Base-by-base conservation (phyloP, 2,113 vertebrate genomes). In the Nerophis ophidion region DNA sequence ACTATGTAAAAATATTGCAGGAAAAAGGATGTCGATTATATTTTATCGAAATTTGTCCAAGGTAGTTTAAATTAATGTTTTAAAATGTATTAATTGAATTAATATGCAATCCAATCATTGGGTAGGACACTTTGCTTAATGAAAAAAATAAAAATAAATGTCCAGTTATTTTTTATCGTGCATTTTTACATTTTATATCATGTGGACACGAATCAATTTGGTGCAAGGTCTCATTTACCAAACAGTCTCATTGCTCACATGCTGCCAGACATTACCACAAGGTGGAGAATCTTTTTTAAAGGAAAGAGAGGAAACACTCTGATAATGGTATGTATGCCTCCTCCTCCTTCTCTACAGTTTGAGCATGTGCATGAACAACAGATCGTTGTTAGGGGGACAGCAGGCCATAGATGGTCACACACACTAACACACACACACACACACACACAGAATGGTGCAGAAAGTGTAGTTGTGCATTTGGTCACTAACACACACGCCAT, bases 401-500 rank as follows among this genome's bases (percentile, higher is more conserved):
- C 68, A 62, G 74, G 68, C 74, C 74, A 84, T 81, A 81, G 72
- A 71, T 68, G 60, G 72, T 77, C 64, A 71, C 74, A 71, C 64
- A 76, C 51, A 17, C 55, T 14, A 38, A 44, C 7, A 47, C 38
- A 40, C 38, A 72, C 74, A 71, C 64, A 76, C 52, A 19, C 56
- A 33, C 56, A 45, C 15, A 72, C 65, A 80, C 61, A 80, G 71
- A 63, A 81, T 80, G 77, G 65, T 82, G 68, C 13, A 47, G 46
- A 65, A 17, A 66, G 55, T 38, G 13, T 40, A 66, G 57, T 52
- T 62, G 68, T 61, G 50, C 50, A 67, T 69, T 70, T 51, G 67
- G 61, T 47, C 56, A 57, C 63, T 55, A 52, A 59, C 60, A 51
- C 19, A 40, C 63, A 47, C 47, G 33, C 33, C 33, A 42, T 59